Evolutionary conservation across 2,888 invertebrate genomes (phyloP).

Genomic region (Apamea anceps): DNA sequence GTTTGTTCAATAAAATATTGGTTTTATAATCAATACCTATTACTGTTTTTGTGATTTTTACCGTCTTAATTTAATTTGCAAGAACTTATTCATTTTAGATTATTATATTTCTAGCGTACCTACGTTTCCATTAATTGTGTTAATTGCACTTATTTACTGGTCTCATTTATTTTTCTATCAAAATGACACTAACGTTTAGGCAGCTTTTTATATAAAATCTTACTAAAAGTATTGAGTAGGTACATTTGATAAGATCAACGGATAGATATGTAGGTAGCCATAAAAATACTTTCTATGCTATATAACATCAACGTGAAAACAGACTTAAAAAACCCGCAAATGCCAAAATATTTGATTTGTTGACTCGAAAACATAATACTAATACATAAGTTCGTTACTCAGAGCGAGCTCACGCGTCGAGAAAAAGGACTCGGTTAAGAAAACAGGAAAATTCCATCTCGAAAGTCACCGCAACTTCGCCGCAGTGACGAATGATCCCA

Average conservation of each 20-base stretch:
- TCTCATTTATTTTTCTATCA: not conserved
- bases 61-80: not conserved
- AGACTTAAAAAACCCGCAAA: not conserved
- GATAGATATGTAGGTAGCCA: not conserved
- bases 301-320: not conserved
- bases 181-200: not conserved
- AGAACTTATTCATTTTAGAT: not conserved
- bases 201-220: not conserved
- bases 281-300: not conserved
- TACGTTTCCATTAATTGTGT: not conserved
- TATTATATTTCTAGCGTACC: not conserved
- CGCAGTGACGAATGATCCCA: constrained; percentile 59
- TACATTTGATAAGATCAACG: not conserved
- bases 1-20: constrained; percentile 42
- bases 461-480: constrained; percentile 43
- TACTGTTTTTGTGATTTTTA: not conserved
- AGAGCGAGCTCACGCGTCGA: constrained; percentile 6
- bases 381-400: constrained; percentile 25
- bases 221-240: not conserved
- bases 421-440: constrained; percentile 55
- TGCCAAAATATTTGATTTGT: constrained; percentile 20
- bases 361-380: constrained; percentile 3
- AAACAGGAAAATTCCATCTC: constrained; percentile 63
- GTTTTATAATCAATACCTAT: constrained; percentile 17
- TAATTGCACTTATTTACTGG: not conserved